Base-by-base conservation (phyloP, 2,113 vertebrate species). In the Thamnaconus septentrionalis region DNA sequence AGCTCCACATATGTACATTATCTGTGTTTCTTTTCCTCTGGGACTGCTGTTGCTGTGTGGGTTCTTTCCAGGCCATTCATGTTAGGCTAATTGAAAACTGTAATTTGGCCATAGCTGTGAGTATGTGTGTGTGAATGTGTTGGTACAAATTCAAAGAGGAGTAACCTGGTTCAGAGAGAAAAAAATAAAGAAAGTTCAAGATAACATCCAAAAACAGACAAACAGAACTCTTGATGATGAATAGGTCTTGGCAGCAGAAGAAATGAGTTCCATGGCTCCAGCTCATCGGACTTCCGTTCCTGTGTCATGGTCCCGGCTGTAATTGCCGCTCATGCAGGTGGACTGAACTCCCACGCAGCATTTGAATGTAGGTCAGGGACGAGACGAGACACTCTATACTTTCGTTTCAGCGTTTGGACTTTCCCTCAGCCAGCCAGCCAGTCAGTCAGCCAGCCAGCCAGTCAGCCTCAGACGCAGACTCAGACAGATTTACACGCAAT, bases 401-500 rank as follows among this genome's bases (percentile, higher is more conserved):
- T 31, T 31, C 18, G 18, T 31, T 31, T 31, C 18, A 31, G 18
- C 1, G 18, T 31, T 31, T 31, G 18, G 18, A 31, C 18, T 31
- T 31, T 31, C 18, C 18, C 18, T 31, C 18, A 31, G 18, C 18
- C 18, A 31, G 18, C 18, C 18, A 31, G 18, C 18, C 18, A 31
- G 18, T 2, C 18, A 31, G 18, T 31, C 18, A 31, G 18, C 2
- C 18, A 31, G 18, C 2, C 55, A 69, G 63, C 39, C 62, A 70
- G 51, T 11, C 60, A 43, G 41, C 47, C 71, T 66, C 61, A 56
- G 55, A 61, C 53, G 18, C 18, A 31, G 18, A 31, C 18, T 31
- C 18, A 52, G 46, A 68, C 69, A 64, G 66, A 82, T 87, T 83
- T 82, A 83, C 75, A 53, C 53, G 61, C 63, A 71, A 73, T 85